Percentiles rank a stretch among this genome's conserved stretches.
These are phyloP conservation scores for Cheilosia vulpina DNA, from an alignment of 2,888 invertebrate species.

Conservation along the genomic window DNA sequence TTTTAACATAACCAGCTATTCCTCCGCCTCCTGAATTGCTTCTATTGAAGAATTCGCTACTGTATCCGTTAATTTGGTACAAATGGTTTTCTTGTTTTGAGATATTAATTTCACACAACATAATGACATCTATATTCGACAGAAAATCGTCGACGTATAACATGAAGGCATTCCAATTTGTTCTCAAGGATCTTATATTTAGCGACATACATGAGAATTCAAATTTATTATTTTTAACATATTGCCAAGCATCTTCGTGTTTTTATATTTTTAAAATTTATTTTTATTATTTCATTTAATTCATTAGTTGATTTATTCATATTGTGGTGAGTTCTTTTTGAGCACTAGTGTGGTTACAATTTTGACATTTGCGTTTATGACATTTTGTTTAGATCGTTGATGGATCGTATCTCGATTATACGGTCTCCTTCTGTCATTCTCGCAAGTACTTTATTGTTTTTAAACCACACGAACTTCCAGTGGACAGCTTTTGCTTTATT, in stretches of 20 bases:
- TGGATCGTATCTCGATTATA: background rate
- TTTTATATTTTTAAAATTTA: constrained; percentile 6
- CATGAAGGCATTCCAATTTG: constrained; percentile 4
- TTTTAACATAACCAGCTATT: background rate
- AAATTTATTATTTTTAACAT: background rate
- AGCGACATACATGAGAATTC: background rate
- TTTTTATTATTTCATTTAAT: background rate
- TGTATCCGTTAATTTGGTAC: background rate
- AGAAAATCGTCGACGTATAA: background rate
- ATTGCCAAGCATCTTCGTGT: constrained; percentile 8
- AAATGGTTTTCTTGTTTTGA: background rate
- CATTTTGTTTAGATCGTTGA: background rate
- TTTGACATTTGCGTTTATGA: background rate
- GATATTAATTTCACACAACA: too few relatives aligned
- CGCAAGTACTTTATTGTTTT: background rate
- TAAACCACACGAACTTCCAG: constrained; percentile 4
- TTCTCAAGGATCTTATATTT: constrained; percentile 6
- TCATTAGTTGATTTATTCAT: background rate
- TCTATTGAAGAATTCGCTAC: constrained; percentile 4
- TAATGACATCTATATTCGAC: too few relatives aligned
- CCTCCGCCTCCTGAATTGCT: background rate
- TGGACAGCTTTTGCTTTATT: background rate
- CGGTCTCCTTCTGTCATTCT: constrained; percentile 1
- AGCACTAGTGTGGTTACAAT: constrained; percentile 2
- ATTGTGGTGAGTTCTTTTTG: background rate